Conservation (phyloP, 2,797 vertebrate species). For the Phoebastria nigripes region DNA sequence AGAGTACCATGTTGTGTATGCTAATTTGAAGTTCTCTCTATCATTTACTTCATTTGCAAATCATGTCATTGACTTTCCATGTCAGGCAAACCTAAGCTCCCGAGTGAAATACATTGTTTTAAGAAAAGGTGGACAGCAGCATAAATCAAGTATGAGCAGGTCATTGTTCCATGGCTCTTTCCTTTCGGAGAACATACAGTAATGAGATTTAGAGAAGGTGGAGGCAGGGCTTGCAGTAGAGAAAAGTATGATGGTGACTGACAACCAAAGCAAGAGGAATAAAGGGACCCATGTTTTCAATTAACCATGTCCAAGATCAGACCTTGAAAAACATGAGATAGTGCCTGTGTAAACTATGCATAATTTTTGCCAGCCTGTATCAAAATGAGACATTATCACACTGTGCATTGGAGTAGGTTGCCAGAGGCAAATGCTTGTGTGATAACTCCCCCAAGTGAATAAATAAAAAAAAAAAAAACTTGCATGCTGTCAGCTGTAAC, state of each 20-base stretch:
- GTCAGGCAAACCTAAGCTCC: background rate
- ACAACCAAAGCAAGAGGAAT: background rate
- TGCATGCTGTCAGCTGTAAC: background rate
- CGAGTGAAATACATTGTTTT: slow-evolving; percentile 2
- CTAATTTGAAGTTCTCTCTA: background rate
- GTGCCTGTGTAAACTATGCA: background rate
- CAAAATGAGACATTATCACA: background rate
- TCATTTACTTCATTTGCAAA: slow-evolving; percentile 16
- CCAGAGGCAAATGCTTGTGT: slow-evolving; percentile 20
- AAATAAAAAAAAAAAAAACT: background rate
- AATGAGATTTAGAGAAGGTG: slow-evolving; percentile 4
- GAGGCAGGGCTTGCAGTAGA: background rate
- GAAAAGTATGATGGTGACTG: background rate
- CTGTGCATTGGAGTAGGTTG: background rate
- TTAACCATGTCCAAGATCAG: background rate
- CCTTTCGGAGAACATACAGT: background rate
- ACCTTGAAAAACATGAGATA: background rate
- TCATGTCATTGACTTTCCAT: background rate
- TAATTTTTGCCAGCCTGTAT: background rate
- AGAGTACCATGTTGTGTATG: background rate
- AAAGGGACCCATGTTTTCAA: background rate
- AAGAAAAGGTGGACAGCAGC: slow-evolving; percentile 6
- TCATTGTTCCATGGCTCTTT: background rate
- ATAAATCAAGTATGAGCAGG: background rate
- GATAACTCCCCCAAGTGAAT: slow-evolving; percentile 2